Evolutionary conservation across 2,113 vertebrate genomes (phyloP), one percentile per base, ranked within the genome.

Genomic region (Gopherus evgoodei): DNA sequence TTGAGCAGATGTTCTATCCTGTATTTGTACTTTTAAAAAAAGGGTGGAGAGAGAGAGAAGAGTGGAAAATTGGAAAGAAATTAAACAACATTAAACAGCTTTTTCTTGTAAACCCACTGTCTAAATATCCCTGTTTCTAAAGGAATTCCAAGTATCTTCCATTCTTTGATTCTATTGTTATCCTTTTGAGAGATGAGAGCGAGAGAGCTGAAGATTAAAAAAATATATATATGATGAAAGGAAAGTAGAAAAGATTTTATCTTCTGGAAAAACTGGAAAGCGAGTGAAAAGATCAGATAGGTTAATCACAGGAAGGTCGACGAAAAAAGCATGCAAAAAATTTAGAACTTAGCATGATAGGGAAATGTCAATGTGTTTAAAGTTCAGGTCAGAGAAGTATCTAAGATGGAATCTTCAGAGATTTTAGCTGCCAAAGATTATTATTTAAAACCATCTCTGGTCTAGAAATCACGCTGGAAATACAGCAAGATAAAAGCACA

Each of bases 211-310:
- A 91, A 93, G 95, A 93, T 92, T 91, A 95, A 90, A 31, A 81
- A 96, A 94, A 86, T 12, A 50, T 50, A 50, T 50, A 57, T 81
- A 90, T 90, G 1, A 92, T 81, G 96, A 95, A 94, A 89, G 62
- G 65, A 97, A 97, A 90, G 86, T 57, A 5, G 1, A 84, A 93
- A 95, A 91, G 94, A 95, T 95, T 91, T 24, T 92, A 93, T 94
- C 91, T 94, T 65, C 11, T 13, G 31, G 35, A 97, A 95, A 85
- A 94, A 84, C 35, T 93, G 81, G 16, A 62, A 42, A 90, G 13
- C 88, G 69, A 92, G 11, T 56, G 91, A 93, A 89, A 96, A 65
- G 4, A 86, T 47, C 1, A 79, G 78, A 96, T 91, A 50, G n/a
- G 82, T 38, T 94, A 92, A 93, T 93, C 91, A 52, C 47, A 86